phyloP scores from a whole-genome alignment of 2,797 vertebrate genomes.

The Smutsia temminckii region DNA sequence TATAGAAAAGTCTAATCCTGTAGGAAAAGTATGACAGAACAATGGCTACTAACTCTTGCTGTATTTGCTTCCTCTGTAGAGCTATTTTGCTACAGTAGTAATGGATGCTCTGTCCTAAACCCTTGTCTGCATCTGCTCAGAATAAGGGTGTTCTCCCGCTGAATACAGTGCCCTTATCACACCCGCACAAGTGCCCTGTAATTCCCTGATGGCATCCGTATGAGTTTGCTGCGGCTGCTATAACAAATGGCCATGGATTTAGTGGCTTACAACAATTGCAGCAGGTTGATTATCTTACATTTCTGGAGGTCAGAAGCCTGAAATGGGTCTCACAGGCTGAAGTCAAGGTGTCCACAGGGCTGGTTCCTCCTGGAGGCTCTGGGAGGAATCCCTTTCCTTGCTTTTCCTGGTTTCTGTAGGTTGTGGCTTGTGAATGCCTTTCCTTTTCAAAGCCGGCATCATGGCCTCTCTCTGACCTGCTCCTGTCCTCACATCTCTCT shows the following conservation, averaged over 20 bases:
- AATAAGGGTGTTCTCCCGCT: accelerated
- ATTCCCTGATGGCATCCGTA: not conserved
- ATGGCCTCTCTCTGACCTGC: not conserved
- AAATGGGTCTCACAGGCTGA: not conserved
- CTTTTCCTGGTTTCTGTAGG: not conserved
- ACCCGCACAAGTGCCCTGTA: accelerated
- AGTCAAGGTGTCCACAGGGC: not conserved
- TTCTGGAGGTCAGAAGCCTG: not conserved
- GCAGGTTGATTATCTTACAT: no score
- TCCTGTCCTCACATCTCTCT: not conserved
- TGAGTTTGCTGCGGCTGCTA: accelerated
- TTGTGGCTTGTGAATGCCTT: accelerated
- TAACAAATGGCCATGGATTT: accelerated
- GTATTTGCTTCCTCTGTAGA: accelerated
- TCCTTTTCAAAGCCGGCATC: not conserved
- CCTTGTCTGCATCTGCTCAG: not conserved
- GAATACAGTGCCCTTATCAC: accelerated
- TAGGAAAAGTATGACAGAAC: not conserved
- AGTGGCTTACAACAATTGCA: not conserved
- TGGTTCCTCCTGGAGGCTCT: no score
- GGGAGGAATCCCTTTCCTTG: accelerated
- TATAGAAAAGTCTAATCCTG: not conserved
- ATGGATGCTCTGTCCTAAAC: accelerated
- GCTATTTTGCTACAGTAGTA: not conserved
- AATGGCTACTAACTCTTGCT: not conserved